These are phyloP conservation scores for Epinotia brunnichana DNA, from an alignment of 2,888 invertebrate genomes.

Conservation along the genomic window DNA sequence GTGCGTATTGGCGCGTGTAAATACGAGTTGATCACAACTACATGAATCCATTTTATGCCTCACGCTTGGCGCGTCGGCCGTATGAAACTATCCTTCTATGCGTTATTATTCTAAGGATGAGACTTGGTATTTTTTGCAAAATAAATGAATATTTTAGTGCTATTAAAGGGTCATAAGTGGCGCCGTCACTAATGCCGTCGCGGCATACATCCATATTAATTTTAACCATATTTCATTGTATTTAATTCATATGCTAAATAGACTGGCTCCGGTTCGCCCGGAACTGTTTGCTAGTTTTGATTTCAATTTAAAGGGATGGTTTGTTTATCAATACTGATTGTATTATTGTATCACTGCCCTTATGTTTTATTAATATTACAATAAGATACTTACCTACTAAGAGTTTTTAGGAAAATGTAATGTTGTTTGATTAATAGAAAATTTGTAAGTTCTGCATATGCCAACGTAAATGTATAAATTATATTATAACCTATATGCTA, in stretches of 20 bases:
- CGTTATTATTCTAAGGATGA: too few species aligned
- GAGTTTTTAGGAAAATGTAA: too few species aligned
- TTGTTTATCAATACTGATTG: conserved; percentile 6
- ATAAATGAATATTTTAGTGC: background rate
- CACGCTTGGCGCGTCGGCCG: too few species aligned
- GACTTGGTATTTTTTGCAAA: background rate
- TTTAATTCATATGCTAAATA: conserved; percentile 93
- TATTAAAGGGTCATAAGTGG: conserved; percentile 50
- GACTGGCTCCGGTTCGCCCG: conserved; percentile 64
- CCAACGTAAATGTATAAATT: too few species aligned
- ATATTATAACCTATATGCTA: too few species aligned
- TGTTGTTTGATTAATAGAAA: too few species aligned
- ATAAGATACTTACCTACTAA: too few species aligned
- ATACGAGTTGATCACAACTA: too few species aligned
- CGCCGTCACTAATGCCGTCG: conserved; percentile 55
- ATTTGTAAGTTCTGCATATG: too few species aligned
- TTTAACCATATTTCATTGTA: conserved; percentile 90
- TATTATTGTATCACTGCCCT: background rate
- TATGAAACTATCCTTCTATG: too few species aligned
- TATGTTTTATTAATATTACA: background rate
- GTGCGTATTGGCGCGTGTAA: too few species aligned
- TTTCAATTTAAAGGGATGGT: conserved; percentile 35
- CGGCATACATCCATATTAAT: conserved; percentile 89
- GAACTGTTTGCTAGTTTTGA: conserved; percentile 55
- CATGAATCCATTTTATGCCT: too few species aligned